Evolutionary conservation across 2,113 vertebrate genomes (phyloP).

Genomic region (Bagarius yarrelli): DNA sequence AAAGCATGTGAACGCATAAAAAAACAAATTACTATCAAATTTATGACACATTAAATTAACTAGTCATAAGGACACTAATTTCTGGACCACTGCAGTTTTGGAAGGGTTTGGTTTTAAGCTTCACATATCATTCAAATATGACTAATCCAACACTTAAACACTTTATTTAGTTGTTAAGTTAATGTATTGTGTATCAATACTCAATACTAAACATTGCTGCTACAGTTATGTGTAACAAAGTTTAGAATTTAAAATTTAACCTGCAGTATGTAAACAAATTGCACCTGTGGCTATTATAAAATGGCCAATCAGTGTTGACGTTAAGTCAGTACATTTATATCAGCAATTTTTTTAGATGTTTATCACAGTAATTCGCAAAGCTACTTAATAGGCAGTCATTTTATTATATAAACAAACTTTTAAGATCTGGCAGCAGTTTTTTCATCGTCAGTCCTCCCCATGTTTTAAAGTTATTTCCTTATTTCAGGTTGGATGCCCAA

Average conservation of each 20-base stretch:
- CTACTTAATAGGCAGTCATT: neutral
- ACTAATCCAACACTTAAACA: neutral
- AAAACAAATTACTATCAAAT: neutral
- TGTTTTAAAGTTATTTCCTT: constrained; percentile 43
- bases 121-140: neutral
- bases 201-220: neutral
- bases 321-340: neutral
- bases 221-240: neutral
- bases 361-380: neutral
- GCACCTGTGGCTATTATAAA: neutral
- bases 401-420: neutral
- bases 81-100: neutral
- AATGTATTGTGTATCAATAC: neutral
- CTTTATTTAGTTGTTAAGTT: neutral
- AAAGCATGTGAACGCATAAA: neutral
- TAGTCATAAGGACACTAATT: neutral
- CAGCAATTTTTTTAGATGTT: neutral
- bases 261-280: neutral
- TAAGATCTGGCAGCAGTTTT: neutral
- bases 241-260: neutral
- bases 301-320: neutral
- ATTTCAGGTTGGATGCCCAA: constrained; percentile 54
- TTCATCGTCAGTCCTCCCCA: neutral
- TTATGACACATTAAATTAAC: neutral
- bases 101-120: neutral